Evolutionary conservation across 2,888 invertebrate species (phyloP).

Genomic region (Hoplodrina ambigua): DNA sequence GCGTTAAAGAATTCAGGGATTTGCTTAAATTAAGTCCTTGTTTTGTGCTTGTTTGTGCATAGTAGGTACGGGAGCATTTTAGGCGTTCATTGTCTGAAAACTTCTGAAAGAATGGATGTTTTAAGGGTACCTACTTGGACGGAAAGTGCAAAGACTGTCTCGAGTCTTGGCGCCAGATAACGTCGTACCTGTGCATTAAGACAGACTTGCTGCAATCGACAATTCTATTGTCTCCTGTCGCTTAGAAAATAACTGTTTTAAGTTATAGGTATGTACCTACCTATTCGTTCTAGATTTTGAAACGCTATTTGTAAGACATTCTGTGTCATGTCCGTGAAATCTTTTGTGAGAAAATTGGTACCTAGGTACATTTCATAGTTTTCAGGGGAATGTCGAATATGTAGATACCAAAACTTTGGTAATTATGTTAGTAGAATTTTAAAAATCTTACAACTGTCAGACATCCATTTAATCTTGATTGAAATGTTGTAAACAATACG

Average conservation of each 20-base stretch:
- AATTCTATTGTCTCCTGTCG: conserved; percentile 35
- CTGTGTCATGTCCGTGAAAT: not conserved
- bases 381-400: not conserved
- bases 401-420: not conserved
- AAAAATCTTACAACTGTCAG: too few relatives aligned
- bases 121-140: conserved; percentile 17
- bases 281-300: conserved; percentile 6
- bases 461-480: not conserved
- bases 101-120: conserved; percentile 34
- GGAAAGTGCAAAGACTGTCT: conserved; percentile 17
- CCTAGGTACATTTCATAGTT: not conserved
- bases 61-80: not conserved
- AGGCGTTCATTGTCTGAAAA: conserved; percentile 35
- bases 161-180: not conserved
- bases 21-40: conserved; percentile 22
- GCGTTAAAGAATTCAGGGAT: conserved; percentile 24
- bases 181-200: conserved; percentile 21
- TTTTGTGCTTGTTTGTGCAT: conserved; percentile 18
- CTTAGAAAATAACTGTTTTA: conserved; percentile 9
- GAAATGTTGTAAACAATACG: not conserved
- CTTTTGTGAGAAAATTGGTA: not conserved
- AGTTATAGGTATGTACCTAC: not conserved
- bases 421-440: too few relatives aligned
- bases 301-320: not conserved
- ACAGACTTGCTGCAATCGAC: conserved; percentile 27